Evolutionary conservation across 2,797 vertebrate genomes (phyloP), one percentile per base, ranked within the genome.

Genomic region (Myioborus miniatus): DNA sequence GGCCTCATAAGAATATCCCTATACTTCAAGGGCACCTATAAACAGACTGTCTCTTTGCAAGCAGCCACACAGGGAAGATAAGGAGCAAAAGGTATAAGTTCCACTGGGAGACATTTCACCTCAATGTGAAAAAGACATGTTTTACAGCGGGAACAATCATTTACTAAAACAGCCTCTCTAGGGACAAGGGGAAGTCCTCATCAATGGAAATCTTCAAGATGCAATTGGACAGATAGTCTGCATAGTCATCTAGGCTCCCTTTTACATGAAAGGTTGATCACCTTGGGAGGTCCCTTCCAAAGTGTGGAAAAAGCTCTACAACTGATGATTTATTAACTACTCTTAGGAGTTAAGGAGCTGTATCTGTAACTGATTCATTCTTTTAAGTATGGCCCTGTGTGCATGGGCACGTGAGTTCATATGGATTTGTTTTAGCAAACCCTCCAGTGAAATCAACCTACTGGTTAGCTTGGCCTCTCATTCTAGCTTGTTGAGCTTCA

Each of bases 41-140:
- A 71, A 43, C 7, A 30, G 9, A 59, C 2, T 0, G 0, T 64
- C 8, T 55, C 36, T 56, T 64, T 71, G 41, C 6, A 56, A 76
- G 14, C 10, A 68, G 12, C 8, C 44, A 46, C 30, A 17, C 2
- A 18, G 26, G 20, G 15, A 46, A 76, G 59, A 56, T 27, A 84
- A 75, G 34, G 5, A 27, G 15, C 14, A 71, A 29, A 0, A 0
- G 24, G 14, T 11, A 15, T 15, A 52, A 64, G 11, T 17, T 53
- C 19, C 17, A 72, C 2, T 1, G 6, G n/a, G 8, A 84, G 43
- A 79, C 1, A 8, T 58, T 89, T 82, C 32, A 56, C 12, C 24
- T n/a, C 24, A 5, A 22, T n/a, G 34, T 47, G 43, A 46, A 34
- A 64, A 64, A 46, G 8, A 6, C 18, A 12, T 8, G n/a, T 68